Percentiles rank a stretch among this genome's conserved stretches.
phyloP scores from a whole-genome alignment of 2,797 vertebrate genomes.

The Alosa sapidissima region DNA sequence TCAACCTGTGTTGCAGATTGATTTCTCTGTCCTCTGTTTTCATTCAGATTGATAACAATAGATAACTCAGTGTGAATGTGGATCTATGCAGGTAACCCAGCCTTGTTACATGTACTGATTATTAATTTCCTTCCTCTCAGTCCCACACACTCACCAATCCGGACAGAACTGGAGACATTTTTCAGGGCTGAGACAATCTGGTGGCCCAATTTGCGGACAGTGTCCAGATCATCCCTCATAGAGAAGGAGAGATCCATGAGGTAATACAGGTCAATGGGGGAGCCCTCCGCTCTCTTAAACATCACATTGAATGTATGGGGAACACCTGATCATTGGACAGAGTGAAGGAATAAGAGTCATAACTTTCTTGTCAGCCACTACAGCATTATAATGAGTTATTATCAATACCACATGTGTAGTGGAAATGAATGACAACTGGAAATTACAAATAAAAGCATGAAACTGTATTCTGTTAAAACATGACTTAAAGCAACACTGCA shows the following conservation, averaged over 20 bases:
- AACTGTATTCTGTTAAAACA: too few species aligned
- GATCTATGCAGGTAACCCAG: not conserved
- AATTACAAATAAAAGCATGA: too few species aligned
- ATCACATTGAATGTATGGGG: conserved; percentile 59
- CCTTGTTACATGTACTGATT: not conserved
- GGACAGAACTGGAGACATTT: conserved; percentile 53
- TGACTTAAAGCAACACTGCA: too few species aligned
- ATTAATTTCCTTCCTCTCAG: not conserved
- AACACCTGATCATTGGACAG: conserved; percentile 55
- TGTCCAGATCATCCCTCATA: conserved; percentile 75
- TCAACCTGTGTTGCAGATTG: not conserved
- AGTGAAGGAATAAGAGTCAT: not conserved
- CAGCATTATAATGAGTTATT: not conserved
- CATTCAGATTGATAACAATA: not conserved
- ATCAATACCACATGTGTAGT: not conserved
- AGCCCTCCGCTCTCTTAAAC: conserved; percentile 68
- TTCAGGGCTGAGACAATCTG: conserved; percentile 60
- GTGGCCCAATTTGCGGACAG: conserved; percentile 67
- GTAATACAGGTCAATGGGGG: conserved; percentile 67
- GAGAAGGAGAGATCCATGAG: conserved; percentile 73
- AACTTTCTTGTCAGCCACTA: not conserved
- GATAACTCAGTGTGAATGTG: not conserved
- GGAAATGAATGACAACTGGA: not conserved
- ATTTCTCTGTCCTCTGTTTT: not conserved
- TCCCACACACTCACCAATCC: conserved; percentile 55